These are phyloP conservation scores for Alethe castanea DNA, from an alignment of 2,113 vertebrate species.

Conservation along the genomic window DNA sequence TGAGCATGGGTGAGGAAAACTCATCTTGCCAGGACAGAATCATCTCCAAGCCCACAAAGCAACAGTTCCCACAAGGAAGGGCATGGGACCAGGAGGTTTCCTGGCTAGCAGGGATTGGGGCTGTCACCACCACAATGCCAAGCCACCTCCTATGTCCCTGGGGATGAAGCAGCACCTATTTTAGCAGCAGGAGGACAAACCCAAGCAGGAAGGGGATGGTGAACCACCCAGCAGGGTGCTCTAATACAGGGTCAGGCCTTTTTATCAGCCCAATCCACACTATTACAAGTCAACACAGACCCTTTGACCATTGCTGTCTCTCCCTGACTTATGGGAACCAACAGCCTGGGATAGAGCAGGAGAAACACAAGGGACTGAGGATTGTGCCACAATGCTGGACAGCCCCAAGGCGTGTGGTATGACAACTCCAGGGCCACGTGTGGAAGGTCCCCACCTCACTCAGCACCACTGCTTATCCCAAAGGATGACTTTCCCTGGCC, in stretches of 20 bases:
- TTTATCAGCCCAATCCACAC: background rate
- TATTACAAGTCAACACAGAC: background rate
- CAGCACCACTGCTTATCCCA: background rate
- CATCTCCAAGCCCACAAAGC: background rate
- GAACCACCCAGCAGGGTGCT: background rate
- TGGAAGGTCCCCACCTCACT: background rate
- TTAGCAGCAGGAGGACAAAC: background rate
- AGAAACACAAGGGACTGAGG: background rate
- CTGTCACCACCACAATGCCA: rapidly evolving
- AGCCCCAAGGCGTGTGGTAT: background rate
- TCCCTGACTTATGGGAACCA: background rate
- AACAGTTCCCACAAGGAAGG: background rate
- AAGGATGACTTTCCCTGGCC: background rate
- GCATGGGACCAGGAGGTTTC: rapidly evolving
- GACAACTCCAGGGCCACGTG: rapidly evolving
- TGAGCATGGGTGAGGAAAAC: background rate
- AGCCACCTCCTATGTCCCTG: background rate
- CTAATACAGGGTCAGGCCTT: background rate
- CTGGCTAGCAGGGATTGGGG: background rate
- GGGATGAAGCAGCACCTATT: background rate
- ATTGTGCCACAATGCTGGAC: background rate
- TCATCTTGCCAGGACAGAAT: background rate
- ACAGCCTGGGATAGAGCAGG: background rate
- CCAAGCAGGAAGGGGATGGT: background rate
- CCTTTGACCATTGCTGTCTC: background rate